Base-by-base conservation (phyloP, 1,140 invertebrate genomes). In the Zaprionus ghesquierei region DNA sequence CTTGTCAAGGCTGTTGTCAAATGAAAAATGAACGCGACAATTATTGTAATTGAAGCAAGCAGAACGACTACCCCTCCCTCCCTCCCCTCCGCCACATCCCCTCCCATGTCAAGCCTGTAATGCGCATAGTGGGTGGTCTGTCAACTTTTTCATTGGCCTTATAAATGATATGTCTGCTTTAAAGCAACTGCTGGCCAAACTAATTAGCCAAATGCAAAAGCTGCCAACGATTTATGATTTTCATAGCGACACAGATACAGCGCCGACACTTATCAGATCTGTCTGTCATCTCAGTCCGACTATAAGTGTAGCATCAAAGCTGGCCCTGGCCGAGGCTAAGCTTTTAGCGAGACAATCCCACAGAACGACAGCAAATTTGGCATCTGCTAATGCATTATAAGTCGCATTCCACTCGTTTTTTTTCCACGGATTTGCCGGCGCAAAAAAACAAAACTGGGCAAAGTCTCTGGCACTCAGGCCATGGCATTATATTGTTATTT, bases 21-120 rank as follows among this genome's bases (percentile, higher is more conserved):
- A 87, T 89, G 85, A 89, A 85, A 89, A 89, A 89, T 85, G 77
- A 84, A 85, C 77, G 78, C 71, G 56, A 82, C 82, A 89, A 87
- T 87, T 87, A 87, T 89, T 74, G 76, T 87, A 89, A 87, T 89
- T 87, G 84, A 51, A 68, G 49, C 65, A 64, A 63, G 69, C 75
- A 51, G 59, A 70, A 51, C 69, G 58, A 66, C 65, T n/a, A 73
- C 65, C 25, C 18, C 27, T 0, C 27, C 0, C 27, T 6, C 35
- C 35, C 6, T 1, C 35, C 6, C 2, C n/a, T 2, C 2, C n/a
- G 3, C 15, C n/a, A 15, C 35, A 41, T 15, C 35, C 35, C 15
- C 15, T 15, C 35, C 6, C n/a, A 15, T 5, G n/a, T 38, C 8
- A 38, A 38, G 35, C n/a, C 35, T 8, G 5, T 15, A 15, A 15